A percentile compares a stretch with the other conserved stretches of the same genome.
These are phyloP conservation scores for Acanthosepion esculentum DNA, from an alignment of 2,888 invertebrate species.

Conservation along the genomic window DNA sequence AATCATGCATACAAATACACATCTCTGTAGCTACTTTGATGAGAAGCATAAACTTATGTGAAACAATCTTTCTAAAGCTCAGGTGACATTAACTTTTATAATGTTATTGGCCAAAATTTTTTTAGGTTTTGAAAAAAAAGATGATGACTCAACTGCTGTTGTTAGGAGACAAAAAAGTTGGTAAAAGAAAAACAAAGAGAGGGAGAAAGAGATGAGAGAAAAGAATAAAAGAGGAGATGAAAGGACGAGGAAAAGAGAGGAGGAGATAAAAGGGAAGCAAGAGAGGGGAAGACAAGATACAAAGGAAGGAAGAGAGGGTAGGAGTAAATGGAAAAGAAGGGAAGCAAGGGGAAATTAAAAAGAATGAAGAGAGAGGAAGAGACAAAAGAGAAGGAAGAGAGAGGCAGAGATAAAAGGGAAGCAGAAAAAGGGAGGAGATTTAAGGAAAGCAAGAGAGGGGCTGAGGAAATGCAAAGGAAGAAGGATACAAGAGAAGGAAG, in stretches of 20 bases:
- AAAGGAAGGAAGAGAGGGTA: conserved; percentile 35
- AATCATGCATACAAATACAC: neutral
- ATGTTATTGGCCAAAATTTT: neutral
- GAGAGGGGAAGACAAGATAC: neutral
- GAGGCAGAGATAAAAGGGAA: neutral
- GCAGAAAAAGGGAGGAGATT: too few relatives aligned
- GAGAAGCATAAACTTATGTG: neutral
- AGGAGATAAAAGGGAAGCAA: neutral
- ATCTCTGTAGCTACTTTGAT: neutral
- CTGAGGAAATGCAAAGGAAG: neutral
- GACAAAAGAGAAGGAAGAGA: conserved; percentile 2
- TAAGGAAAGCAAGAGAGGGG: neutral
- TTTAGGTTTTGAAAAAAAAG: neutral
- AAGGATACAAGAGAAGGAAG: neutral
- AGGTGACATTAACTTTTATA: neutral
- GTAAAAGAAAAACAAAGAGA: neutral
- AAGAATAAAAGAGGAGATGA: conserved; percentile 36
- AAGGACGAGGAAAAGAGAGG: neutral
- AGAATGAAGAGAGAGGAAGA: neutral
- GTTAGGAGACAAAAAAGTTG: neutral
- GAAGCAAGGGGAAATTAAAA: neutral
- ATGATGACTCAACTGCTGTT: too few relatives aligned
- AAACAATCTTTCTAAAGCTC: neutral
- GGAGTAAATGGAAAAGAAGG: neutral
- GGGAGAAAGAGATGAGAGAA: neutral